Conservation (phyloP, 2,113 vertebrate genomes). For the Protomyctophum bolini region DNA sequence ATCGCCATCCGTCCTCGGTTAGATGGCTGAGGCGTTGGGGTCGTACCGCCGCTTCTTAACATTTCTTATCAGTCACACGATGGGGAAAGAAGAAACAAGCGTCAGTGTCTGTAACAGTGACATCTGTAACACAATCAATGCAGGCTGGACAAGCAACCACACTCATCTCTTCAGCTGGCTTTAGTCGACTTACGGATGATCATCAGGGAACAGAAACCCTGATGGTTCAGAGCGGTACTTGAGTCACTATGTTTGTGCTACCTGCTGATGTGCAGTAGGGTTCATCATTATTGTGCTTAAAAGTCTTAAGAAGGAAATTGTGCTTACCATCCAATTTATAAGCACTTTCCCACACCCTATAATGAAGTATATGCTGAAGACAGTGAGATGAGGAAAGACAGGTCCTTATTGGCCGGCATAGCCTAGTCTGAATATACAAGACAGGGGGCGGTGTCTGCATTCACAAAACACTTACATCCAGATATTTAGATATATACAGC, state of each 20-base stretch:
- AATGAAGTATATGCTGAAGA: constrained; percentile 25
- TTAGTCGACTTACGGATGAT: background rate
- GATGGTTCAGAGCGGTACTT: background rate
- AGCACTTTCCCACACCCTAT: background rate
- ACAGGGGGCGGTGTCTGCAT: constrained; percentile 41
- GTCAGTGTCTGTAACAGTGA: constrained; percentile 39
- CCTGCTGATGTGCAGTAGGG: background rate
- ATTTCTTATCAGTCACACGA: constrained; percentile 84
- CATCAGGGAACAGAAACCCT: background rate
- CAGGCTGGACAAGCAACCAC: constrained; percentile 61
- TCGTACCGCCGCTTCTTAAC: constrained; percentile 98
- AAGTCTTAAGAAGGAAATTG: background rate
- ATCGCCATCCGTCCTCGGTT: constrained; percentile 72
- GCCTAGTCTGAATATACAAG: constrained; percentile 44
- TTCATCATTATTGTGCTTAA: background rate
- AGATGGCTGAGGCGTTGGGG: constrained; percentile 91
- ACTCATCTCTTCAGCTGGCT: constrained; percentile 44
- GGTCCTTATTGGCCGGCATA: constrained; percentile 54
- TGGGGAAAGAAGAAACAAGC: constrained; percentile 71
- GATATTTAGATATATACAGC: background rate
- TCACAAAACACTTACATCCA: constrained; percentile 25
- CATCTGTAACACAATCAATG: constrained; percentile 25
- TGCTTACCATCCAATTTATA: background rate
- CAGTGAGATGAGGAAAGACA: constrained; percentile 47
- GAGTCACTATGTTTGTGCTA: too few species aligned